Conservation (phyloP, 2,113 vertebrate species). For the Cathartes aura region DNA sequence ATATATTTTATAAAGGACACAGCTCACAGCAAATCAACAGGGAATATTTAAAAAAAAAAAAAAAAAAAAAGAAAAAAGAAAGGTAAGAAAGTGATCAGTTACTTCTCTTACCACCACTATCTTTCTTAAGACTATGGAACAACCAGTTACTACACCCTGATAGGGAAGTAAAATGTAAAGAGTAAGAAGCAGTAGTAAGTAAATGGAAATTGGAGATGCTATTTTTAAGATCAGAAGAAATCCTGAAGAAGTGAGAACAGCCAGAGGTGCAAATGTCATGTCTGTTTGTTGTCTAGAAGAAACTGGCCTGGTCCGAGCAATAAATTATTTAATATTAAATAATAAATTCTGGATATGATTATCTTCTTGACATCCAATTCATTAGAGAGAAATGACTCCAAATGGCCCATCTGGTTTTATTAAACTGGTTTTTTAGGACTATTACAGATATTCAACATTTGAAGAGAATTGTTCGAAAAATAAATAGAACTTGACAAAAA, state of each 20-base stretch:
- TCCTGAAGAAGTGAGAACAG: not conserved
- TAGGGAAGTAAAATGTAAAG: not conserved
- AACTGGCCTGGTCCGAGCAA: not conserved
- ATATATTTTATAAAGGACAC: not conserved
- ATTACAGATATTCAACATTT: not conserved
- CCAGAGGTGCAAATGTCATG: not conserved
- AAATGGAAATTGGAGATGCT: not conserved
- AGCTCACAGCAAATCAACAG: not conserved
- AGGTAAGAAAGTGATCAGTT: not conserved
- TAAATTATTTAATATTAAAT: not conserved
- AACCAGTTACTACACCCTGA: not conserved
- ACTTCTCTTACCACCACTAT: not conserved
- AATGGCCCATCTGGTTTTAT: constrained; percentile 1
- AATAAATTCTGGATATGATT: not conserved
- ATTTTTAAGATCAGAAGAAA: not conserved
- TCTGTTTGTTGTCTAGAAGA: not conserved
- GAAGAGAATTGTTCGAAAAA: not conserved
- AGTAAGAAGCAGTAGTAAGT: not conserved
- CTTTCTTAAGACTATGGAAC: not conserved
- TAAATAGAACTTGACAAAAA: not conserved
- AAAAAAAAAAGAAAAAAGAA: too few relatives aligned
- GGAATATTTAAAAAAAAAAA: not conserved
- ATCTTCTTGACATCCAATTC: not conserved
- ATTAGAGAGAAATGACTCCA: not conserved
- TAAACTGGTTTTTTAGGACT: not conserved